phyloP scores from a whole-genome alignment of 2,888 invertebrate species.

The Papilio gigon region DNA sequence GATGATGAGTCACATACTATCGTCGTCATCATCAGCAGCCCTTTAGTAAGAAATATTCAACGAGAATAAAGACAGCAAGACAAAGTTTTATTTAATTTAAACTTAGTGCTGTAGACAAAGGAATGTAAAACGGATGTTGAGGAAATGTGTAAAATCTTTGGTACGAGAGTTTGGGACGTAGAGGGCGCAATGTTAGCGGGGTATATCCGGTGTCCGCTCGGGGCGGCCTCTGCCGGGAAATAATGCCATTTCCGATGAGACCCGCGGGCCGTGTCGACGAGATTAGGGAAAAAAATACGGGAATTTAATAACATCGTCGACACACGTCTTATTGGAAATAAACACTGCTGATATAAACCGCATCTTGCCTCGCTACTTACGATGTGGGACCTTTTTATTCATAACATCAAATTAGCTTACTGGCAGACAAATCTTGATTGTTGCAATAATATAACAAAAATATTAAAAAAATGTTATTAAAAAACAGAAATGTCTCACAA shows the following conservation, averaged over 20 bases:
- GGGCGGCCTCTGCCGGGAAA: slow-evolving; percentile 55
- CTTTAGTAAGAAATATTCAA: slow-evolving; percentile 34
- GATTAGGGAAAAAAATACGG: slow-evolving; percentile 73
- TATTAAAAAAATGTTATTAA: background rate
- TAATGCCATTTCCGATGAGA: slow-evolving; percentile 79
- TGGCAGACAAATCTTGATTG: too few relatives aligned
- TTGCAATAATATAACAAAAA: too few relatives aligned
- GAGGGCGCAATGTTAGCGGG: slow-evolving; percentile 47
- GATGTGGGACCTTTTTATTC: background rate
- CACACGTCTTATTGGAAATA: slow-evolving; percentile 63
- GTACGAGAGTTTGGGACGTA: slow-evolving; percentile 60
- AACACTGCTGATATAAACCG: slow-evolving; percentile 47
- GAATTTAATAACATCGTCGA: slow-evolving; percentile 73
- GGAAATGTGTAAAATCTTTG: slow-evolving; percentile 62
- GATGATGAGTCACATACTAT: background rate
- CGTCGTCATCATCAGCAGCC: too few relatives aligned
- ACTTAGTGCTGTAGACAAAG: slow-evolving; percentile 45
- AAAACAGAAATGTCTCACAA: too few relatives aligned
- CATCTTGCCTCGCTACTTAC: background rate
- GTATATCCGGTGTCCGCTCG: slow-evolving; percentile 72
- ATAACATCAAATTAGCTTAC: too few relatives aligned
- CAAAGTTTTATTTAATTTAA: slow-evolving; percentile 20
- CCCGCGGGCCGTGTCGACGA: slow-evolving; percentile 71
- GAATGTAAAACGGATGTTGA: slow-evolving; percentile 57
- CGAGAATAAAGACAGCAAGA: background rate